Evolutionary conservation across 2,888 invertebrate species (phyloP).

Genomic region (Merodon equestris): DNA sequence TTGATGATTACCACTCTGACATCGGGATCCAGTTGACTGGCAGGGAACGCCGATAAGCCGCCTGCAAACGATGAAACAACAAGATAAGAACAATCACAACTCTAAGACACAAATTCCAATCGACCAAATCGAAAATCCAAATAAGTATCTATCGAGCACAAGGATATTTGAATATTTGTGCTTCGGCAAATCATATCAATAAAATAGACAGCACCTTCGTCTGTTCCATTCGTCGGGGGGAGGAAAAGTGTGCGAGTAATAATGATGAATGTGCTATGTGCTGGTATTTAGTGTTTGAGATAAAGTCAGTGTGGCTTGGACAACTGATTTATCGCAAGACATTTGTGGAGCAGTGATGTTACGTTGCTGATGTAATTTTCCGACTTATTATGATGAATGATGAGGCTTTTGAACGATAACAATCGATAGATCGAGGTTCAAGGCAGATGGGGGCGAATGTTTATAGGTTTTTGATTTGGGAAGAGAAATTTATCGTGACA

Average conservation of each 20-base stretch:
- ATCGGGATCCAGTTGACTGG: constrained; percentile 82
- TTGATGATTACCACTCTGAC: constrained; percentile 85
- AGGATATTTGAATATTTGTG: constrained; percentile 49
- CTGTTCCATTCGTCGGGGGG: too few species aligned
- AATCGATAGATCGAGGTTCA: constrained; percentile 21
- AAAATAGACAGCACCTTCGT: constrained; percentile 46
- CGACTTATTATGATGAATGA: constrained; percentile 57
- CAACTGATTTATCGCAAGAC: constrained; percentile 51
- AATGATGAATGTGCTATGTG: constrained; percentile 57
- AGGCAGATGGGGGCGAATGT: not conserved
- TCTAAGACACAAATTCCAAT: constrained; percentile 5
- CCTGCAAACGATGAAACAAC: constrained; percentile 77
- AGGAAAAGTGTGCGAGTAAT: constrained; percentile 20
- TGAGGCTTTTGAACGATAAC: constrained; percentile 17
- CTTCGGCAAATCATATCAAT: constrained; percentile 32
- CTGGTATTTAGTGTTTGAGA: constrained; percentile 47
- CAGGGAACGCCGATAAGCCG: constrained; percentile 84
- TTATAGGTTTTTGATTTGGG: constrained; percentile 1
- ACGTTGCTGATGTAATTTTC: constrained; percentile 48
- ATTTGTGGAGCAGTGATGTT: constrained; percentile 30
- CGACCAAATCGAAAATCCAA: constrained; percentile 38
- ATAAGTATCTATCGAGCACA: too few species aligned
- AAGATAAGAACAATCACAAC: constrained; percentile 21
- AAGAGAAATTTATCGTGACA: not conserved
- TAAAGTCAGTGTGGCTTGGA: constrained; percentile 33